Conservation (phyloP, 2,113 vertebrate species). For the Ciconia stormi region DNA sequence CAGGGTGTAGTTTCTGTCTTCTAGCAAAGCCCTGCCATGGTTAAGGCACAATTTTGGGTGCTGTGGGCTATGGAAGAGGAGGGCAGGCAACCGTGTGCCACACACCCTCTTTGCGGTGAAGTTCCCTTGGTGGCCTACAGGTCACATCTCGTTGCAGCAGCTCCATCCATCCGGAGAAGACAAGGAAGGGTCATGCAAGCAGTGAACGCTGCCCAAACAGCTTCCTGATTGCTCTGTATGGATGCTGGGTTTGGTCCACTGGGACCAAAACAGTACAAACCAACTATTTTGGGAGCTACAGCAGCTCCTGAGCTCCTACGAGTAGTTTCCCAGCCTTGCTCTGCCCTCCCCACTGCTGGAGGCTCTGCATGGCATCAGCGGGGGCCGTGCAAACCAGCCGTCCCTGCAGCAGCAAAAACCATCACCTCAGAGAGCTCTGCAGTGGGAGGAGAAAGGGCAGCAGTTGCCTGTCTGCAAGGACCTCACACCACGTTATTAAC, state of each 20-base stretch:
- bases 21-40: neutral
- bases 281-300: neutral
- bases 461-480: neutral
- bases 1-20: neutral
- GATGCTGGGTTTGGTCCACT: neutral
- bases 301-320: neutral
- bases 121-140: neutral
- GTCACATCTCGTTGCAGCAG: neutral
- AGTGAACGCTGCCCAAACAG: rapidly evolving
- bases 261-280: neutral
- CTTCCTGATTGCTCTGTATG: neutral
- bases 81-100: neutral
- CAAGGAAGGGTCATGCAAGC: neutral
- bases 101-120: neutral
- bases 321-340: neutral
- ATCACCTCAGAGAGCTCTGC: neutral
- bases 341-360: neutral
- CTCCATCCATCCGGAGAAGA: neutral
- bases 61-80: neutral
- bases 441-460: neutral
- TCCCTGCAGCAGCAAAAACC: neutral
- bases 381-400: neutral
- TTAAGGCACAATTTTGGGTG: neutral
- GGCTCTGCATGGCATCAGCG: neutral
- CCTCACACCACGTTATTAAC: neutral